phyloP scores from a whole-genome alignment of 2,888 invertebrate genomes.

The Thereva nobilitata region DNA sequence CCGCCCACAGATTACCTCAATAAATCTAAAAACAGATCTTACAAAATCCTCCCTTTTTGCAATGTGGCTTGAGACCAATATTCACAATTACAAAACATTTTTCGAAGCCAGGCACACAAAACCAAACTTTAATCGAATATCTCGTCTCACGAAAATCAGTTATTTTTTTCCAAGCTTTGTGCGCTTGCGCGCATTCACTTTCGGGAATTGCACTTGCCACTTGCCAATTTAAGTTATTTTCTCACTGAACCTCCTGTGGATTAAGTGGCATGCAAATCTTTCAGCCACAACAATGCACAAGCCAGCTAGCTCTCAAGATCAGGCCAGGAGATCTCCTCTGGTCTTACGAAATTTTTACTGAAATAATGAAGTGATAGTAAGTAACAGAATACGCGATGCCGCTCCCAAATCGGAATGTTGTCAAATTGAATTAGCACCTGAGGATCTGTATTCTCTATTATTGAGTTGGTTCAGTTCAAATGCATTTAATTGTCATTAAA shows the following conservation, averaged over 20 bases:
- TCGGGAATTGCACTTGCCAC: conserved; percentile 20
- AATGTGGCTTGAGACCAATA: conserved; percentile 22
- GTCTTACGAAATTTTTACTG: conserved; percentile 34
- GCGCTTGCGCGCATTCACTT: conserved; percentile 24
- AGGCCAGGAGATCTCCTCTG: conserved; percentile 29
- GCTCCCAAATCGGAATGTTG: conserved; percentile 39
- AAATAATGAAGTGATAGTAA: conserved; percentile 36
- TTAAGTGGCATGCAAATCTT: conserved; percentile 32
- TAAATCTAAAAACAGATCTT: conserved; percentile 22
- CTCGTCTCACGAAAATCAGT: conserved; percentile 34
- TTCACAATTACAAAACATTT: conserved; percentile 30
- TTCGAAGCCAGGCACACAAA: conserved; percentile 7
- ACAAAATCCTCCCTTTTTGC: conserved; percentile 28
- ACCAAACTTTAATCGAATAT: conserved; percentile 28
- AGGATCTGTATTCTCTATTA: conserved; percentile 19
- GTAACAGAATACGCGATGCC: conserved; percentile 17
- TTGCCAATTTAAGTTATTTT: conserved; percentile 33
- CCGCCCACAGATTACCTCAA: conserved; percentile 22
- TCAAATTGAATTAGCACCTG: conserved; percentile 38
- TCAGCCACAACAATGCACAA: conserved; percentile 10
- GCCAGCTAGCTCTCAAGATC: conserved; percentile 1
- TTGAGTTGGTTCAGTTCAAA: conserved; percentile 10
- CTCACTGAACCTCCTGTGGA: conserved; percentile 23
- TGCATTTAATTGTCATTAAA: conserved; percentile 28
- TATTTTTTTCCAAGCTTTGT: conserved; percentile 4